These are phyloP conservation scores for Suricata suricatta DNA, from an alignment of 2,113 vertebrate genomes.

Conservation along the genomic window DNA sequence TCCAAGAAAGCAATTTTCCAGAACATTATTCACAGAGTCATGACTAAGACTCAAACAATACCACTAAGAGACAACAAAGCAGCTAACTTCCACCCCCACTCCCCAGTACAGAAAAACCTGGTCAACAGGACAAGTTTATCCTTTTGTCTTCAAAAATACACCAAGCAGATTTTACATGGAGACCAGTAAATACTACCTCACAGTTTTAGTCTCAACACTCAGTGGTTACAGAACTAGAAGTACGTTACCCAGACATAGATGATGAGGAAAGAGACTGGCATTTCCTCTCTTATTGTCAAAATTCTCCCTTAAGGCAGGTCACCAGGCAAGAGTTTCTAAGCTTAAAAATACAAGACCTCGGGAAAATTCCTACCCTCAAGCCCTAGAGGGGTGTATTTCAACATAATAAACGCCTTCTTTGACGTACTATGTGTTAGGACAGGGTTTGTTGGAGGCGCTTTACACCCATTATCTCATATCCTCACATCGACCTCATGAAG, in stretches of 20 bases:
- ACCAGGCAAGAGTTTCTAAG: not conserved
- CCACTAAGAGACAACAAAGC: not conserved
- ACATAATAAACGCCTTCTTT: not conserved
- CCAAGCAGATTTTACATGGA: not conserved
- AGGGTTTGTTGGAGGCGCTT: not conserved
- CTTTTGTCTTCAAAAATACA: conserved; percentile 1
- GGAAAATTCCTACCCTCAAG: not conserved
- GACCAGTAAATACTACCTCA: conserved; percentile 9
- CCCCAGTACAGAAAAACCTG: not conserved
- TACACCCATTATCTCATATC: not conserved
- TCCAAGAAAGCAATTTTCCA: conserved; percentile 56
- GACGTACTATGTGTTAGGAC: not conserved
- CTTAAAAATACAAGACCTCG: not conserved
- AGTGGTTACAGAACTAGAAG: not conserved
- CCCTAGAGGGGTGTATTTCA: not conserved
- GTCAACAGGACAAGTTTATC: not conserved
- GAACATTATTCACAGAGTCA: conserved; percentile 13
- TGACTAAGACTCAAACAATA: conserved; percentile 35
- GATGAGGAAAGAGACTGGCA: conserved; percentile 19
- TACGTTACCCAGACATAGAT: not conserved
- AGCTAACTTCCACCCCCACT: not conserved
- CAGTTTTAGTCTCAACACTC: conserved; percentile 10
- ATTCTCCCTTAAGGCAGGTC: not conserved
- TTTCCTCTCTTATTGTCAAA: conserved; percentile 3
- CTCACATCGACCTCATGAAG: not conserved